Evolutionary conservation across 2,888 invertebrate species (phyloP), one percentile per base, ranked within the genome.

Genomic region (Sinohyriopsis cumingii): DNA sequence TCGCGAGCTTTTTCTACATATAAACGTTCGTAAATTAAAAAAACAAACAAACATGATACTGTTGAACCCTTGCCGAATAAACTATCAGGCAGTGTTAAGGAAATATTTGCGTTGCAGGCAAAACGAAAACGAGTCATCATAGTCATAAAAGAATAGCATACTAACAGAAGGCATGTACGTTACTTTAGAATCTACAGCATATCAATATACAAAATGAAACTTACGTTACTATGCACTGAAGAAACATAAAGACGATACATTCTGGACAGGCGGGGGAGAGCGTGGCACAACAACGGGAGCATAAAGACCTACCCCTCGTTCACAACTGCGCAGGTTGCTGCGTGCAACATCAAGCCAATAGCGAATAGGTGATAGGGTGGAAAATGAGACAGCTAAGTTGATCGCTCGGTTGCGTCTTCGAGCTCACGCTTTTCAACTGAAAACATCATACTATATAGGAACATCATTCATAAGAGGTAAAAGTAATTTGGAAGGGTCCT

Each of bases 241-340:
- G 25, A 59, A 22, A 25, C 25, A 24, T 59, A 22, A 59, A 59
- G 25, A 5, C 24, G 25, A 59, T 24, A 59, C 19, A 45, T 45
- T 45, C 45, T 45, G 45, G 45, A 45, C 45, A 45, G 45, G 45
- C 45, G 45, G 15, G n/a, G 57, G 33, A 24, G 56, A 9, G 28
- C 24, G 65, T n/a, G 56, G 20, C 15, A 54, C 33, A 19, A 25
- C 24, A 55, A 18, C 28, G 15, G 33, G 18, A n/a, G 33, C 15
- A 22, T 28, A 62, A n/a, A 62, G 63, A 77, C 80, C 70, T 81
- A 81, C 82, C 82, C 80, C 56, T 85, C 85, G 65, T 82, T 83
- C 73, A 81, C 85, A 59, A 81, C 82, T 55, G 83, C 82, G 67
- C 81, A 82, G 63, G 85, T 82, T 60, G 84, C 76, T 59, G 79